Evolutionary conservation across 2,888 invertebrate species (phyloP).

Genomic region (Diplolepis rosae): DNA sequence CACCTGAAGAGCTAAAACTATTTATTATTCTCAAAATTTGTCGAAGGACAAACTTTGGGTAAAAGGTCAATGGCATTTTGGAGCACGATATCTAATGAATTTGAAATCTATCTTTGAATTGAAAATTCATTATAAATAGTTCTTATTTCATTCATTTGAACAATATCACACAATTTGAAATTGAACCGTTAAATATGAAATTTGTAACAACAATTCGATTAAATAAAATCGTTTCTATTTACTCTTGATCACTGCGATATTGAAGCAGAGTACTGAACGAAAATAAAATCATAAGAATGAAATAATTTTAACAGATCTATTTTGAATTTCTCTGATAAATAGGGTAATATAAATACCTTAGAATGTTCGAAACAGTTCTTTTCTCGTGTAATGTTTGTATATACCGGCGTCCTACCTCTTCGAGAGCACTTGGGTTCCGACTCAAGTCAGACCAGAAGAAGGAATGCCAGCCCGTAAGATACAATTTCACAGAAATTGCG

Average conservation of each 20-base stretch:
- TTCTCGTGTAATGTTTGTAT: neutral
- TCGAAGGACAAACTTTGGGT: constrained; percentile 7
- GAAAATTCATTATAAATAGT: neutral
- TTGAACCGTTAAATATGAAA: neutral
- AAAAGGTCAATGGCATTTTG: neutral
- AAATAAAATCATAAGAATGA: neutral
- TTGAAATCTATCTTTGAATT: neutral
- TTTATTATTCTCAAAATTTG: neutral
- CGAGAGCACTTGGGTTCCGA: neutral
- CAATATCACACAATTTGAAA: neutral
- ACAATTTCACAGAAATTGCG: constrained; percentile 18
- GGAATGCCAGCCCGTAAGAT: constrained; percentile 1
- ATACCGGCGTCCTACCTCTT: neutral
- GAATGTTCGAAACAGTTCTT: neutral
- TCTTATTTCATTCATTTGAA: neutral
- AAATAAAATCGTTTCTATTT: constrained; percentile 15
- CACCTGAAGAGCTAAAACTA: neutral
- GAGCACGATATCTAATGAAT: neutral
- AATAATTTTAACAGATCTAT: neutral
- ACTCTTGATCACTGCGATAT: too few relatives aligned
- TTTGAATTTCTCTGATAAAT: neutral
- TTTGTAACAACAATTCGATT: neutral
- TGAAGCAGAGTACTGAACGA: neutral
- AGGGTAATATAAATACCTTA: constrained; percentile 6
- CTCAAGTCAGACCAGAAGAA: constrained; percentile 2